Conservation (phyloP, 1,140 invertebrate genomes). For the Cydia strobilella region DNA sequence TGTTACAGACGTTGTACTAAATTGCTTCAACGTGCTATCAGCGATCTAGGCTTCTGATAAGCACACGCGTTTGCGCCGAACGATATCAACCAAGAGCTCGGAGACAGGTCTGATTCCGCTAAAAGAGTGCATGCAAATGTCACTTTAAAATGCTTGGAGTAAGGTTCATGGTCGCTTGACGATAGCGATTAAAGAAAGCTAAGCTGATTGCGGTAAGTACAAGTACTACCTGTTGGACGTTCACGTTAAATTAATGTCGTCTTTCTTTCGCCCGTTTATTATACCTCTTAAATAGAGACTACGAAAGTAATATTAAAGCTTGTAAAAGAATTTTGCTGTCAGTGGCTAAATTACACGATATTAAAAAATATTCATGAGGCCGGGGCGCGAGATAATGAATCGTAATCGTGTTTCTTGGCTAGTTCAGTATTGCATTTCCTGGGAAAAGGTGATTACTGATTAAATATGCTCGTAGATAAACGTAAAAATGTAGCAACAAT, state of each 20-base stretch:
- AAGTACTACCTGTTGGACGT: slow-evolving; percentile 25
- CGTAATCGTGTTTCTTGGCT: neutral
- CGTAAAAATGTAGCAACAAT: neutral
- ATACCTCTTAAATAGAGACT: slow-evolving; percentile 15
- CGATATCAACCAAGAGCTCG: too few relatives aligned
- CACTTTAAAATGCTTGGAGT: too few relatives aligned
- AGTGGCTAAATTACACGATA: slow-evolving; percentile 12
- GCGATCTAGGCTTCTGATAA: slow-evolving; percentile 7
- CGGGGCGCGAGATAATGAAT: neutral
- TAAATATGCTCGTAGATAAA: neutral
- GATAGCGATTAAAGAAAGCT: neutral
- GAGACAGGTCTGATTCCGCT: too few relatives aligned
- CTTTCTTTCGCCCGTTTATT: slow-evolving; percentile 23
- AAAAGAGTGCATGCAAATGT: too few relatives aligned
- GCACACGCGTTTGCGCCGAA: neutral
- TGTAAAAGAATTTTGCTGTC: slow-evolving; percentile 29
- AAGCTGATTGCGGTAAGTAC: neutral
- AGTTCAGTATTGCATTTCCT: neutral
- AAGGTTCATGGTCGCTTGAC: neutral
- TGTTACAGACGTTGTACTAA: neutral
- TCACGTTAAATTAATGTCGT: slow-evolving; percentile 16
- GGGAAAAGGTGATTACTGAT: neutral
- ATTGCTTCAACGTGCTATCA: slow-evolving; percentile 18
- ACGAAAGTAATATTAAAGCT: slow-evolving; percentile 12
- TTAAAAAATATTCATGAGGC: slow-evolving; percentile 15